Base-by-base conservation (phyloP, 2,888 invertebrate genomes). In the Agrochola lota region DNA sequence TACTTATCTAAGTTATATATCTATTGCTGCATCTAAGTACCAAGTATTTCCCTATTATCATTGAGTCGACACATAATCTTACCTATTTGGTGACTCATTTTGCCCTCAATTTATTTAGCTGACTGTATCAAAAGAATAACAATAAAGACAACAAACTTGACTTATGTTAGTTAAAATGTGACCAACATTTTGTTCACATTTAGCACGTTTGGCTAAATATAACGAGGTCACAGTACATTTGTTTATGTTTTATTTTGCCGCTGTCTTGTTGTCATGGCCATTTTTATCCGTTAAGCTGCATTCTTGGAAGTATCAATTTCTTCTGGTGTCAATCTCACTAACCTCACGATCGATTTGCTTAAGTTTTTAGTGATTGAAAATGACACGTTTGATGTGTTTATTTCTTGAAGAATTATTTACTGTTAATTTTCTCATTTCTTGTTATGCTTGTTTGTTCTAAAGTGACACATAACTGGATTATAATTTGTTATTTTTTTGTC, bases 61-160 rank as follows among this genome's bases (percentile, higher is more conserved):
- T 49, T 40, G 52, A 35, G 26, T 62, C 7, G 1, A 73, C 23
- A 63, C 30, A 49, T 46, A 49, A 35, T 26, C 6, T 62, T 20
- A 60, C 4, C 11, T 59, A 59, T 46, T 62, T 20, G n/a, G 23
- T 30, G 9, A 71, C 11, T 17, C 30, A 30, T n/a, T 69, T 57
- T 49, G 86, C 1, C 69, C 83, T 78, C 62, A 66, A 66, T 84
- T 68, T 60, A 26, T 73, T 59, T 63, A 63, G 73, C 83, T 83
- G 71, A 74, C 46, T 59, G 52, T 68, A 30, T 49, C 49, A 60
- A 71, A 82, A 68, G 59, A 77, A 62, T 52, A 62, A 55, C n/a
- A 66, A 64, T 23, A 52, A 43, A 69, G 40, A 66, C 43, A 71
- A 55, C 30, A 71, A 64, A 35, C 26, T 35, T 68, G 43, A 66